Base-by-base conservation (phyloP, 2,797 vertebrate genomes). In the Cossypha niveicapilla region DNA sequence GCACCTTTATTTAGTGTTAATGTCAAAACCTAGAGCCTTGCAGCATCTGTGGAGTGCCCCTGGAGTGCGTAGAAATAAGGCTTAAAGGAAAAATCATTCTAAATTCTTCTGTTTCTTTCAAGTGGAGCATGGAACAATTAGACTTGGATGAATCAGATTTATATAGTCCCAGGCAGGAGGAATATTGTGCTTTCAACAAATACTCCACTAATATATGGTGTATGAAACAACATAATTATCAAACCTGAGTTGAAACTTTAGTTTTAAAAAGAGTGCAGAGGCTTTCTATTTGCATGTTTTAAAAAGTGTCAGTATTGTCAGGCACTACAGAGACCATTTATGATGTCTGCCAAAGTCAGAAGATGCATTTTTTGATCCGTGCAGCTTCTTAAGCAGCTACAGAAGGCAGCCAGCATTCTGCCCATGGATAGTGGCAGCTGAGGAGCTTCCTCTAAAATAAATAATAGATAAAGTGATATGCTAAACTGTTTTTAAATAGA, bases 1-100 rank as follows among this genome's bases (percentile, higher is more conserved):
- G 35, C 60, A 73, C 63, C 56, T 92, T 93, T 92, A 94, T 93
- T 92, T 90, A 90, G 51, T 67, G 41, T 76, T 94, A 47, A 78
- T 84, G 74, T 86, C 77, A 90, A 81, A 80, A 39, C 37, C 30
- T 23, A 51, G 35, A 88, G 34, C 32, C 48, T 96, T 1, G 0
- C n/a, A 93, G 48, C 77, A 50, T 76, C 74, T 84, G 30, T 53
- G 41, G 51, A 89, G 90, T 82, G 12, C 60, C 58, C 22, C 19
- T 39, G 18, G 60, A 78, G 66, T 81, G 45, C 56, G 76, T 82
- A 76, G 60, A 92, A 92, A 71, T 86, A 88, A 86, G 19, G 10
- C 60, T 73, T 84, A 56, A 66, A 76, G 47, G 34, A 51, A 94
- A 95, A 94, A 76, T 56, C 8, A 53, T 86, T 91, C 44, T 50